These are phyloP conservation scores for Sander vitreus DNA, from an alignment of 2,113 vertebrate genomes.

Conservation along the genomic window DNA sequence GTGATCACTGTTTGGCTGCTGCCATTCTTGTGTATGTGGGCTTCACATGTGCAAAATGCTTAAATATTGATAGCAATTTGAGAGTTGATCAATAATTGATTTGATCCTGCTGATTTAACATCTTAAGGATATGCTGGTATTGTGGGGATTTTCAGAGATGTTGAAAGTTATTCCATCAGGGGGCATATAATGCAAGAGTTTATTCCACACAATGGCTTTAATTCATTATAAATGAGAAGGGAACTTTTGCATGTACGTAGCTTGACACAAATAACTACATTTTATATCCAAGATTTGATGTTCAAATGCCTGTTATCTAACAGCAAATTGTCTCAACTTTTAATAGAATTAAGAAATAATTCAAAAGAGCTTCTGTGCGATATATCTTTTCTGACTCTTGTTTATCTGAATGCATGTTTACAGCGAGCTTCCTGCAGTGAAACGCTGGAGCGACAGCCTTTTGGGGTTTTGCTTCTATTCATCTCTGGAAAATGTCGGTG, in stretches of 20 bases:
- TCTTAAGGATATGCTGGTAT: constrained; percentile 51
- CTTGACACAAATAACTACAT: constrained; percentile 8
- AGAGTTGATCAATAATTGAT: constrained; percentile 68
- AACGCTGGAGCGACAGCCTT: constrained; percentile 5
- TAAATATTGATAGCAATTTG: constrained; percentile 68
- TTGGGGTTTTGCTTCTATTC: constrained; percentile 19
- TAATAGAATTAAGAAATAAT: background rate
- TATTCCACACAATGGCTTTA: constrained; percentile 46
- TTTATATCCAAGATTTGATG: background rate
- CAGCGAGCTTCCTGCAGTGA: constrained; percentile 29
- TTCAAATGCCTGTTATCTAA: constrained; percentile 9
- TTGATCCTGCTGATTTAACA: constrained; percentile 47
- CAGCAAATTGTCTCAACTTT: background rate
- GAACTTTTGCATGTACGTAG: constrained; percentile 14
- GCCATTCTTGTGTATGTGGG: constrained; percentile 24
- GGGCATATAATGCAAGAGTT: constrained; percentile 17
- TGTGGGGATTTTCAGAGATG: constrained; percentile 30
- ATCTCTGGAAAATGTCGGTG: constrained; percentile 21
- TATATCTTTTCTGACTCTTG: background rate
- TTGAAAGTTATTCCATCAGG: constrained; percentile 25
- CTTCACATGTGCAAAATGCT: constrained; percentile 38
- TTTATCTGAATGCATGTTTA: constrained; percentile 36
- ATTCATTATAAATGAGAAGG: constrained; percentile 65
- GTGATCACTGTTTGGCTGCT: constrained; percentile 23
- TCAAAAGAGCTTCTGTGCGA: background rate